A percentile compares a stretch with the other conserved stretches of the same genome.
These are phyloP conservation scores for Triplophysa yarkandensis DNA, from an alignment of 2,797 vertebrate species.

Conservation along the genomic window DNA sequence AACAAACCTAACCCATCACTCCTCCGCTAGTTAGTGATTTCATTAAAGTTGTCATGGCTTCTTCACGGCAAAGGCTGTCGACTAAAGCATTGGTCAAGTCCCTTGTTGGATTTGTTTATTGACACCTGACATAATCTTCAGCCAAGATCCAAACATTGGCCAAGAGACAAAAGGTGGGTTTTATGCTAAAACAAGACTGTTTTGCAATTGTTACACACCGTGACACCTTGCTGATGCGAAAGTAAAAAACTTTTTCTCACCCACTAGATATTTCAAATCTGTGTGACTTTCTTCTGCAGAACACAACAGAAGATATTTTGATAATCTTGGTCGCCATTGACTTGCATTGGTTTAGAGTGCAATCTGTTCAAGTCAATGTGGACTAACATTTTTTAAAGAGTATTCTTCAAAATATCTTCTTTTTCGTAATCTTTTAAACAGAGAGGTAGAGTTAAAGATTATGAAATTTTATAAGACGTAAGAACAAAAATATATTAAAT, in stretches of 20 bases:
- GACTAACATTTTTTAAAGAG: no score
- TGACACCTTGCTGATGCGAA: background rate
- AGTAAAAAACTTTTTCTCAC: no score
- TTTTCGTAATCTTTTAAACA: constrained; percentile 8
- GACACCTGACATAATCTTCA: background rate
- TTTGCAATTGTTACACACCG: background rate
- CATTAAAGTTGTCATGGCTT: constrained; percentile 66
- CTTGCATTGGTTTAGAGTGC: no score
- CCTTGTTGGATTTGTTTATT: constrained; percentile 11
- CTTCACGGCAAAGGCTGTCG: constrained; percentile 11
- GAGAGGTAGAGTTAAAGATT: background rate
- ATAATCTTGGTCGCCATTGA: no score
- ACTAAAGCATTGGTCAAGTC: background rate
- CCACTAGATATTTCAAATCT: no score
- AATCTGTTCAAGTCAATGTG: no score
- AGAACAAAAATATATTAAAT: no score
- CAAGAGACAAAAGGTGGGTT: background rate
- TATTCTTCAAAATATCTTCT: no score
- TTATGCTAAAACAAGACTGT: constrained; percentile 8
- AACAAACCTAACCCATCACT: constrained; percentile 71
- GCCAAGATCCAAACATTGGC: constrained; percentile 16
- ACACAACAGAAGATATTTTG: no score
- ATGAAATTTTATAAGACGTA: no score
- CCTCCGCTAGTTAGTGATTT: constrained; percentile 69
- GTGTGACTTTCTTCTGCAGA: no score